Evolutionary conservation across 1,140 invertebrate species (phyloP).

Genomic region (Halictus rubicundus): DNA sequence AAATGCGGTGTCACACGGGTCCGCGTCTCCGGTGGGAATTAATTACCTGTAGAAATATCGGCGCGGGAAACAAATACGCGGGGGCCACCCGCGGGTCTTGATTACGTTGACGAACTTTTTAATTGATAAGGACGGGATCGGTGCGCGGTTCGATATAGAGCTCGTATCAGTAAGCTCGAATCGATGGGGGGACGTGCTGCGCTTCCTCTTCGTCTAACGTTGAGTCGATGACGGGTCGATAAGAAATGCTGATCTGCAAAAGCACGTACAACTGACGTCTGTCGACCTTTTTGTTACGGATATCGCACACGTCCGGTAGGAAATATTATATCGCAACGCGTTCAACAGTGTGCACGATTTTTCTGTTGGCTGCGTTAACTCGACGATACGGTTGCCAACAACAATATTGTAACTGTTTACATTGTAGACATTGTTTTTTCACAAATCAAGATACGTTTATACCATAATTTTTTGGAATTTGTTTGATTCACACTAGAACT

Average conservation of each 20-base stretch:
- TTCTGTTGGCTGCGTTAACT: too few relatives aligned
- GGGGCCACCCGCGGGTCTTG: neutral
- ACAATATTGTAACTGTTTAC: too few relatives aligned
- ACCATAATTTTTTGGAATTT: too few relatives aligned
- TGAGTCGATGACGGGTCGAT: conserved; percentile 93
- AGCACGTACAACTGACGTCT: neutral
- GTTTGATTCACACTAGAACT: too few relatives aligned
- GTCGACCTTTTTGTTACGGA: neutral
- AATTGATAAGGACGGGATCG: neutral
- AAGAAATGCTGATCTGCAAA: conserved; percentile 85
- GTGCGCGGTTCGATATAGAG: too few relatives aligned
- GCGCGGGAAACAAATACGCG: neutral
- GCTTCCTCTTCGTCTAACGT: conserved; percentile 90
- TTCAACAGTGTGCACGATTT: too few relatives aligned
- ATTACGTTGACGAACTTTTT: neutral
- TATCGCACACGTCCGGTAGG: too few relatives aligned
- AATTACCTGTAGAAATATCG: neutral
- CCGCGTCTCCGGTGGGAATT: conserved; percentile 21
- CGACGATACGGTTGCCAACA: too few relatives aligned
- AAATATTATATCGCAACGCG: too few relatives aligned
- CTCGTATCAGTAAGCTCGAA: conserved; percentile 85
- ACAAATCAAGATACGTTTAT: neutral
- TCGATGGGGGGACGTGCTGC: conserved; percentile 86
- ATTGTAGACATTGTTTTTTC: neutral
- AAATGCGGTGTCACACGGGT: conserved; percentile 4